phyloP scores from a whole-genome alignment of 2,113 vertebrate species.

The Speoplatyrhinus poulsoni region DNA sequence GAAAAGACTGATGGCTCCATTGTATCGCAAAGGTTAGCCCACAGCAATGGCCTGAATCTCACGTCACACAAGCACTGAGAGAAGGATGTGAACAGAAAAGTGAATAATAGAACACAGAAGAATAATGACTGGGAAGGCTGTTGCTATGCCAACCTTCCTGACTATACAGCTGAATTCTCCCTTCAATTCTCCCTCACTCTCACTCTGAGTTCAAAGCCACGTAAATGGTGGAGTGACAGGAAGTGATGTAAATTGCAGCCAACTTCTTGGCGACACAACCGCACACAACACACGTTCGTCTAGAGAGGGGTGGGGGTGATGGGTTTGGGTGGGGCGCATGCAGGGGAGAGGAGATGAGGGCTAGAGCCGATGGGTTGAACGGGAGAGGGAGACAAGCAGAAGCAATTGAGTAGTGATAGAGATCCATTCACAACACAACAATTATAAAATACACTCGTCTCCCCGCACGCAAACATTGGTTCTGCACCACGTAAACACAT shows the following conservation, averaged over 20 bases:
- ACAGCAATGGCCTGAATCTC: slow-evolving; percentile 32
- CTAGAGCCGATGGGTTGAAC: slow-evolving; percentile 15
- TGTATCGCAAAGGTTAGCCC: slow-evolving; percentile 50
- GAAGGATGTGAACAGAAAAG: slow-evolving; percentile 49
- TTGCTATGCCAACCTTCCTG: slow-evolving; percentile 69
- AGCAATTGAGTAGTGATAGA: slow-evolving; percentile 9
- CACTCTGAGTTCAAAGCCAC: slow-evolving; percentile 40
- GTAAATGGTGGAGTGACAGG: slow-evolving; percentile 23
- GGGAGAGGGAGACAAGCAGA: slow-evolving; percentile 5
- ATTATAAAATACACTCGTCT: background rate
- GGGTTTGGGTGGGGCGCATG: background rate
- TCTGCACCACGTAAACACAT: background rate
- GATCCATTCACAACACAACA: slow-evolving; percentile 13
- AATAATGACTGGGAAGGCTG: slow-evolving; percentile 51
- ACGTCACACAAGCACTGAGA: slow-evolving; percentile 25
- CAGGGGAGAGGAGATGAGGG: background rate
- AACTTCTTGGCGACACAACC: slow-evolving; percentile 15
- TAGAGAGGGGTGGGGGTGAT: slow-evolving; percentile 22
- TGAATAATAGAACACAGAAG: slow-evolving; percentile 57
- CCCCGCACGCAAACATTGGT: background rate
- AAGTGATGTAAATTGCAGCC: slow-evolving; percentile 42
- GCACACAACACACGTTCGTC: slow-evolving; percentile 13
- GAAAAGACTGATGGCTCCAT: slow-evolving; percentile 38
- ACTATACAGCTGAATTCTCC: slow-evolving; percentile 59
- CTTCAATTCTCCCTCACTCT: slow-evolving; percentile 16